Conservation (phyloP, 2,888 invertebrate genomes). For the Drosophila dives region DNA sequence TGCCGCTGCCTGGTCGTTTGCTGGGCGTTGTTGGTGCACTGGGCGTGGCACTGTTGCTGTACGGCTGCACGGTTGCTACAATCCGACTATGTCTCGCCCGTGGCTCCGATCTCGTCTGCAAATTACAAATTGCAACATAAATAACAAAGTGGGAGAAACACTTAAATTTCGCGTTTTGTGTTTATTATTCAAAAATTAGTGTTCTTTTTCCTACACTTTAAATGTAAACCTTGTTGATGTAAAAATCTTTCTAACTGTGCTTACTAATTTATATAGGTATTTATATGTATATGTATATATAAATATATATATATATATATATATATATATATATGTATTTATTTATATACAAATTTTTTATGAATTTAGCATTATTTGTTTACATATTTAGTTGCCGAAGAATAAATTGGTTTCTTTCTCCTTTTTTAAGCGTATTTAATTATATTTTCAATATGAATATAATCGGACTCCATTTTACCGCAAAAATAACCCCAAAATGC, state of each 20-base stretch:
- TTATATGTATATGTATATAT: too few species aligned
- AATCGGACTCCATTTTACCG: too few species aligned
- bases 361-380: neutral
- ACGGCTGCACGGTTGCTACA: slow-evolving; percentile 89
- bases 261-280: neutral
- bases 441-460: neutral
- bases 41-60: slow-evolving; percentile 83
- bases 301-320: too few species aligned
- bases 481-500: neutral
- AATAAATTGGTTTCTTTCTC: neutral
- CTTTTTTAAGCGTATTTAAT: neutral
- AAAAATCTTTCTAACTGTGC: slow-evolving; percentile 8
- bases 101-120: slow-evolving; percentile 66
- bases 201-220: slow-evolving; percentile 12
- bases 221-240: slow-evolving; percentile 20
- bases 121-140: slow-evolving; percentile 7
- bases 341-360: too few species aligned
- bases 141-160: slow-evolving; percentile 11
- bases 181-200: slow-evolving; percentile 8
- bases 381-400: neutral
- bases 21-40: slow-evolving; percentile 63
- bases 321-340: too few species aligned
- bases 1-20: slow-evolving; percentile 26
- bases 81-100: slow-evolving; percentile 84
- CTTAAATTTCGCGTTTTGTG: slow-evolving; percentile 40